Evolutionary conservation across 2,888 invertebrate genomes (phyloP).

Genomic region (Tillus elongatus): DNA sequence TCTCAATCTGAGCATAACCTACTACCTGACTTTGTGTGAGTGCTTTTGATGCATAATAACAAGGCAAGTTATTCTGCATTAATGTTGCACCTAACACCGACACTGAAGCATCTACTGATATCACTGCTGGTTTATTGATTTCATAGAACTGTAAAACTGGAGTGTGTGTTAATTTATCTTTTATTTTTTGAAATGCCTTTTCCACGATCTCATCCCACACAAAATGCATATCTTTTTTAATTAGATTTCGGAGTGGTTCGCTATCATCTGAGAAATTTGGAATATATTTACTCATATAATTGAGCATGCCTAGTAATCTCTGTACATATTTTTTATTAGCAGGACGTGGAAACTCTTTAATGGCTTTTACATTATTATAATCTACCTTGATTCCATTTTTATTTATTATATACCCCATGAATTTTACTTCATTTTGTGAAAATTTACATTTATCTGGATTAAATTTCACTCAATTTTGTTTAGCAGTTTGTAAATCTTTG

Average conservation of each 20-base stretch:
- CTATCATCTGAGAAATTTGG: slow-evolving; percentile 22
- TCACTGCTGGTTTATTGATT: not conserved
- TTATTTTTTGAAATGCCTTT: slow-evolving; percentile 26
- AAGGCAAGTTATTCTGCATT: slow-evolving; percentile 16
- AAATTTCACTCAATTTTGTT: slow-evolving; percentile 11
- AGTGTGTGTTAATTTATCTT: slow-evolving; percentile 22
- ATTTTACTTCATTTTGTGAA: slow-evolving; percentile 17
- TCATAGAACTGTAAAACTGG: slow-evolving; percentile 4
- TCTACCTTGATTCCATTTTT: slow-evolving; percentile 16
- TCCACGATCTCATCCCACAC: slow-evolving; percentile 23
- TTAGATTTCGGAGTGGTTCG: slow-evolving; percentile 20
- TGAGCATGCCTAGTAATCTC: slow-evolving; percentile 7
- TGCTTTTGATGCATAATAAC: slow-evolving; percentile 31
- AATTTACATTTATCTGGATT: slow-evolving; percentile 10
- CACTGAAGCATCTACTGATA: not conserved
- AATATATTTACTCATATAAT: slow-evolving; percentile 20
- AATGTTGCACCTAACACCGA: slow-evolving; percentile 19
- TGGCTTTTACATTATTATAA: slow-evolving; percentile 11
- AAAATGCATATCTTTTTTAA: slow-evolving; percentile 19
- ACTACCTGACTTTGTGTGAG: slow-evolving; percentile 27
- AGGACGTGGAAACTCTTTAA: slow-evolving; percentile 13
- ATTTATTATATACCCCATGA: slow-evolving; percentile 21
- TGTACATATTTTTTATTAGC: slow-evolving; percentile 4
- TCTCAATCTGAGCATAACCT: slow-evolving; percentile 25
- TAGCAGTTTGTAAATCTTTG: slow-evolving; percentile 9